A percentile compares a stretch with the other conserved stretches of the same genome.
These are phyloP conservation scores for Danio kyathit DNA, from an alignment of 2,797 vertebrate genomes.

Conservation along the genomic window DNA sequence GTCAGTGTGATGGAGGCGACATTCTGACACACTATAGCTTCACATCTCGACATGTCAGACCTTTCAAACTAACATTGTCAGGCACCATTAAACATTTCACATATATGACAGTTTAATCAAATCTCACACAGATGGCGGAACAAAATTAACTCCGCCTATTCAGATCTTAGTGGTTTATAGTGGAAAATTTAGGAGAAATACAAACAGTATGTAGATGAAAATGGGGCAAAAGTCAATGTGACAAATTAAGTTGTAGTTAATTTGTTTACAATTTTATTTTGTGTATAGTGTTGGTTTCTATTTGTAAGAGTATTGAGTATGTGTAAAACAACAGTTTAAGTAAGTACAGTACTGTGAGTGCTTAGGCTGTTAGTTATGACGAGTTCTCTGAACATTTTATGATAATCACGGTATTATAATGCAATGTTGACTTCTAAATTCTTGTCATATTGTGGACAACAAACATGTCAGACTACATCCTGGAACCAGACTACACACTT, in stretches of 20 bases:
- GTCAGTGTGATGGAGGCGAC: conserved; percentile 40
- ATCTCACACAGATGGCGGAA: conserved; percentile 48
- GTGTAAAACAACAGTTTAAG: too few species aligned
- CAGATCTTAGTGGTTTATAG: conserved; percentile 10
- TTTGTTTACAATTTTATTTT: background rate
- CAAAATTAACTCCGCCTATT: conserved; percentile 21
- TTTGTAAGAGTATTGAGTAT: background rate
- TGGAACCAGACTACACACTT: too few species aligned
- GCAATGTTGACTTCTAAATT: too few species aligned
- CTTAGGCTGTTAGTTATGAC: too few species aligned
- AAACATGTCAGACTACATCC: too few species aligned
- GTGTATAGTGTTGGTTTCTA: background rate
- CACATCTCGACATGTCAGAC: conserved; percentile 32
- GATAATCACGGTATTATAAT: too few species aligned
- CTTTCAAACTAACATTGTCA: conserved; percentile 53
- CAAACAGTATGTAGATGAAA: background rate
- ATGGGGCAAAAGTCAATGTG: background rate
- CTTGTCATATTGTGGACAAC: too few species aligned
- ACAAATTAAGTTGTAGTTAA: background rate
- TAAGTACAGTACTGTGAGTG: too few species aligned
- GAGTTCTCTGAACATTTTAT: too few species aligned
- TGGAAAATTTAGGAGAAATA: conserved; percentile 26
- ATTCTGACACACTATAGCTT: conserved; percentile 18
- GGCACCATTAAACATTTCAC: conserved; percentile 46
- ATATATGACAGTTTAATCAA: conserved; percentile 57